These are phyloP conservation scores for Megalurothrips usitatus DNA, from an alignment of 2,888 invertebrate species.

Conservation along the genomic window DNA sequence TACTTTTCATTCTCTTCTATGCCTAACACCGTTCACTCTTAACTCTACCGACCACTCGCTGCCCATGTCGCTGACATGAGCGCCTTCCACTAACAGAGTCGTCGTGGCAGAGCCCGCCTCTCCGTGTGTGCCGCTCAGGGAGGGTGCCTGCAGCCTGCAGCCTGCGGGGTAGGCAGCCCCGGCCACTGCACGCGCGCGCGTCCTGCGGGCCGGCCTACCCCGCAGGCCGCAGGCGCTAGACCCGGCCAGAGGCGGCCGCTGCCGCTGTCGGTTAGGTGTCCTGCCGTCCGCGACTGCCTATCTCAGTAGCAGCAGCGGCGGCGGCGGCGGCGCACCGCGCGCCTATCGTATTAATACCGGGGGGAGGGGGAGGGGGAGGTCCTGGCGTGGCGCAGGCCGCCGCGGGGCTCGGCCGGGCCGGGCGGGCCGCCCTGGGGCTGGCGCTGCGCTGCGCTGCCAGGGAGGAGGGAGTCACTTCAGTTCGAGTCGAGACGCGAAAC, in stretches of 20 bases:
- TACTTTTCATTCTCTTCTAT: neutral
- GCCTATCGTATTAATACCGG: conserved; percentile 14
- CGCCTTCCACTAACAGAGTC: no score
- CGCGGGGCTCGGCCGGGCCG: neutral
- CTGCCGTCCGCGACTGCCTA: neutral
- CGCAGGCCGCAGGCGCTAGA: no score
- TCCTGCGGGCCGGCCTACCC: no score
- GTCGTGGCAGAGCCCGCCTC: no score
- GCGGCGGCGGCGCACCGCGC: neutral
- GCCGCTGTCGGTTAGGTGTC: no score
- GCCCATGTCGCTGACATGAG: no score
- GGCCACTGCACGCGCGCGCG: no score
- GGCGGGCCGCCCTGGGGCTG: neutral
- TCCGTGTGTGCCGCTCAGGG: no score
- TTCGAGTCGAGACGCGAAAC: conserved; percentile 6
- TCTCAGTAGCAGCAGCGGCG: neutral
- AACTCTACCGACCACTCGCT: no score
- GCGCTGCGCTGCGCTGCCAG: neutral
- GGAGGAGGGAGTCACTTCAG: neutral
- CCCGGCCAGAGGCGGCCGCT: no score
- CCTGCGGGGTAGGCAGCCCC: no score
- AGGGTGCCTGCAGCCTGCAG: no score
- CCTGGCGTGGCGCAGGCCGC: neutral
- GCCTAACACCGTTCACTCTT: neutral
- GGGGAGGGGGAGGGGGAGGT: neutral